Base-by-base conservation (phyloP, 2,113 vertebrate genomes). In the Platycercus adscitus region DNA sequence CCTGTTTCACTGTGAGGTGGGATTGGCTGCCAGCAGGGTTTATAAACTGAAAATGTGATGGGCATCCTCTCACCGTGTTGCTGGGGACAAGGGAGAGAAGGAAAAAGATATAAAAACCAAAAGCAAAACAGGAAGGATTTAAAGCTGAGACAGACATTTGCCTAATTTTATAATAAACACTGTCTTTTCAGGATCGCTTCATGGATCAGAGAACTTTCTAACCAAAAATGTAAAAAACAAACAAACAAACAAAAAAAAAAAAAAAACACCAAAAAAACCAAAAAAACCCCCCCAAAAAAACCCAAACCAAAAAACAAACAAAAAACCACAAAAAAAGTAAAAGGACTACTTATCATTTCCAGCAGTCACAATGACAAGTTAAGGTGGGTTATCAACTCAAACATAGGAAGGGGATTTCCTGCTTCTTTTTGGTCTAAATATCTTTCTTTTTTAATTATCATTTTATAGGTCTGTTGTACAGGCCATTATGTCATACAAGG, bases 191-290 rank as follows among this genome's bases (percentile, higher is more conserved):
- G 98, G 98, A 98, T 98, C 97, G 97, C 98, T 98, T 99, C 98
- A 98, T 97, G 97, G 98, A 98, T 97, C 95, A 97, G 98, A 99
- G 98, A 98, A 98, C 98, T 98, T 99, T 99, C 98, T 99, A 99
- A 99, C 99, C 98, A 99, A 99, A 99, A 98, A 99, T 98, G 94
- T 97, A 96, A 97, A 64, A 98, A 97, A 97, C 95, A 79, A 47
- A 37, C 37, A 37, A 37, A 37, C 37, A 37, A 92, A 93, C 95
- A 91, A 90, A 81, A 87, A 89, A 93, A 92, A 94, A 56, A 64
- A 35, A 91, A 96, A 95, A 78, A 86, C 10, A 37, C 37, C 37
- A 37, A 65, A 61, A 47, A 86, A 95, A 95, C 85, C 92, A 95
- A 93, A 95, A 94, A 44, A 18, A 17, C 6, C 43, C 16, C 15